Evolutionary conservation across 2,888 invertebrate species (phyloP), one percentile per base, ranked within the genome.

Genomic region (Schrankia costaestrigalis): DNA sequence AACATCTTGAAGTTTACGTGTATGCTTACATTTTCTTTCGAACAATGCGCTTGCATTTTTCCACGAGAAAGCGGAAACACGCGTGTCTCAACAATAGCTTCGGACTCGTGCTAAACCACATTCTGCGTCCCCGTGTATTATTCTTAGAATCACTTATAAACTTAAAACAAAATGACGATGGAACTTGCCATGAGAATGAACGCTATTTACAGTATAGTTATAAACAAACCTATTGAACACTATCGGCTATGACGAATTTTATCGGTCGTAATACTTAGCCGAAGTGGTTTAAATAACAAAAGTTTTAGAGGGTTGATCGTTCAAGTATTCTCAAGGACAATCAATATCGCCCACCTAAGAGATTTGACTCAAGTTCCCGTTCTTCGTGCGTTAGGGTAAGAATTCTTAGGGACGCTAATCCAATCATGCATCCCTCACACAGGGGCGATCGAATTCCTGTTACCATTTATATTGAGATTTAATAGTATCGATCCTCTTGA

Each of bases 51-150:
- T 67, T 78, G 78, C 83, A 82, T 85, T 85, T 85, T 85, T 86
- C 76, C 82, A 76, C 83, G 85, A 75, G 85, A 87, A 86, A 86
- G 86, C 86, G 85, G 85, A 86, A 86, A 84, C 79, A 71, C 79
- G 78, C 75, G 77, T 78, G 76, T 80, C 72, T 72, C 67, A 70
- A 86, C 86, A 87, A 82, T 83, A 71, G 71, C 71, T 59, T 59
- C 62, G 60, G 69, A 67, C 73, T 74, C 75, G 80, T 76, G 78
- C 72, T 71, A 67, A 68, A 69, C 71, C 70, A 77, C 73, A 82
- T 81, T 81, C 76, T 78, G 65, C 63, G 53, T 56, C 52, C 56
- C 79, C 81, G 81, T 82, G 71, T 74, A 68, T 74, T 72, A 68
- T 85, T 82, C 80, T 63, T 60, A 69, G 81, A 81, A 85, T 56